Evolutionary conservation across 2,888 invertebrate species (phyloP).

Genomic region (Stenurella melanura): DNA sequence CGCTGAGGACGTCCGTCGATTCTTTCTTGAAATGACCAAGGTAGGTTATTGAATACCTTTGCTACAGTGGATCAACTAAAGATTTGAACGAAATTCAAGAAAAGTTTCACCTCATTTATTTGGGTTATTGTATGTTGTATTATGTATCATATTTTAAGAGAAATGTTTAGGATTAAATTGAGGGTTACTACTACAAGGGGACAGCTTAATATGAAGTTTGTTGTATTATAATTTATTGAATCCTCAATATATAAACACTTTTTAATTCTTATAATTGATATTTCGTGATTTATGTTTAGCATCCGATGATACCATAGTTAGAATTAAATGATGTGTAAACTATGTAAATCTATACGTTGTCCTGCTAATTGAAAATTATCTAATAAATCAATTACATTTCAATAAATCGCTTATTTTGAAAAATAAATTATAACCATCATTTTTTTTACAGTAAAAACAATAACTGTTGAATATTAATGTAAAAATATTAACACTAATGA

Average conservation of each 20-base stretch:
- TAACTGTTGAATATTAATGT: too few relatives aligned
- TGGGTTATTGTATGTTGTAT: conserved; percentile 53
- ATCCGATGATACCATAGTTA: neutral
- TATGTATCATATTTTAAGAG: conserved; percentile 59
- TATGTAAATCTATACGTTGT: too few relatives aligned
- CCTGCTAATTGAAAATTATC: too few relatives aligned
- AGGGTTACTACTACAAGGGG: conserved; percentile 17
- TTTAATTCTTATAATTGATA: neutral
- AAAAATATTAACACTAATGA: too few relatives aligned
- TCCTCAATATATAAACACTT: neutral
- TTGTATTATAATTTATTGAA: neutral
- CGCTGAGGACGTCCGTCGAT: conserved; percentile 41
- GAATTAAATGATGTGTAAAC: neutral
- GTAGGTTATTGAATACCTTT: conserved; percentile 61
- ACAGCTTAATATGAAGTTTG: conserved; percentile 7
- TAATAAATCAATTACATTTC: too few relatives aligned
- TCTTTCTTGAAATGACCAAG: conserved; percentile 57
- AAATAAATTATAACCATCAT: too few relatives aligned
- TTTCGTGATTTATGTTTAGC: neutral
- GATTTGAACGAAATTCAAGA: neutral
- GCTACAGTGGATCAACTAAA: conserved; percentile 48
- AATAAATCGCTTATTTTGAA: too few relatives aligned
- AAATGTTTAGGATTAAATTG: conserved; percentile 32
- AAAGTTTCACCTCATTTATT: conserved; percentile 13
- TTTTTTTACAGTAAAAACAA: too few relatives aligned